Percentiles rank a stretch among this genome's conserved stretches.
phyloP scores from a whole-genome alignment of 2,888 invertebrate species.

The Diaperis boleti region DNA sequence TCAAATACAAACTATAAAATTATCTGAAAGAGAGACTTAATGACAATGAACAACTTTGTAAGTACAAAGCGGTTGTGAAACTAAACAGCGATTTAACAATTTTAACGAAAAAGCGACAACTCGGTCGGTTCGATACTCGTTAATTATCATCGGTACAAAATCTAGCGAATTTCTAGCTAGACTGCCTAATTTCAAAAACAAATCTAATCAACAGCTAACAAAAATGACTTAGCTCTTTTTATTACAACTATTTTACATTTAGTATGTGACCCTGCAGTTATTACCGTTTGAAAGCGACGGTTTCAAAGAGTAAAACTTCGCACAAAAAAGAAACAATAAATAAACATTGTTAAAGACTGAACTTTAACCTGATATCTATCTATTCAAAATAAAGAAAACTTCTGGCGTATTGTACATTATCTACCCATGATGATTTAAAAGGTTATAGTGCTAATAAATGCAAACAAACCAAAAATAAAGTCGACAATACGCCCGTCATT shows the following conservation, averaged over 20 bases:
- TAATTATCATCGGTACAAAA: slow-evolving; percentile 50
- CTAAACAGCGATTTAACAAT: slow-evolving; percentile 28
- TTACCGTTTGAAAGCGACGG: slow-evolving; percentile 41
- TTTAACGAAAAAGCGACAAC: neutral
- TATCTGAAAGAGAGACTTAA: slow-evolving; percentile 41
- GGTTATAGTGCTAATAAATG: slow-evolving; percentile 27
- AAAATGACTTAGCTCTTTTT: slow-evolving; percentile 38
- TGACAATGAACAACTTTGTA: slow-evolving; percentile 20
- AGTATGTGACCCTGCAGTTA: slow-evolving; percentile 39
- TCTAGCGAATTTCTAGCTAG: slow-evolving; percentile 53
- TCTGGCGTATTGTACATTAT: slow-evolving; percentile 12
- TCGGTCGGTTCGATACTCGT: neutral
- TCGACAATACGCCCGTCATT: slow-evolving; percentile 13
- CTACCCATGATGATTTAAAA: neutral
- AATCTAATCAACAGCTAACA: slow-evolving; percentile 28
- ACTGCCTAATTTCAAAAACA: slow-evolving; percentile 46
- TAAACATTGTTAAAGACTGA: slow-evolving; percentile 54
- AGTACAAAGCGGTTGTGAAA: slow-evolving; percentile 23
- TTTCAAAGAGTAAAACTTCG: slow-evolving; percentile 44
- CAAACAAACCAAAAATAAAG: slow-evolving; percentile 10
- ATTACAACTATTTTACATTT: slow-evolving; percentile 52
- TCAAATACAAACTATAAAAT: slow-evolving; percentile 47
- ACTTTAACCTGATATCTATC: slow-evolving; percentile 56
- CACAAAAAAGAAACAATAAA: slow-evolving; percentile 46
- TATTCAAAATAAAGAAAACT: slow-evolving; percentile 39